These are phyloP conservation scores for Palaemon carinicauda DNA, from an alignment of 1,140 invertebrate species.

Conservation along the genomic window DNA sequence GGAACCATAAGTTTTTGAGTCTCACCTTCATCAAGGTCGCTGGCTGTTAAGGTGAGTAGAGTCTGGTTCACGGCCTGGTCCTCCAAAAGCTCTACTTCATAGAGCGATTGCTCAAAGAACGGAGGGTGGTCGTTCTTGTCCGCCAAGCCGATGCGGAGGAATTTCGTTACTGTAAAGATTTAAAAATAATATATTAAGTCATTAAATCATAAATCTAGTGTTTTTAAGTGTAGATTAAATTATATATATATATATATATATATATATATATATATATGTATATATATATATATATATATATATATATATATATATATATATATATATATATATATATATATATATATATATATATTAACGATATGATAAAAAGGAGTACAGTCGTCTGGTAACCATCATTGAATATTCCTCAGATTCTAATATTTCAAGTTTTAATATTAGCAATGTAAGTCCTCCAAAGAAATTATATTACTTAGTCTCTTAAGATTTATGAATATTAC, in stretches of 20 bases:
- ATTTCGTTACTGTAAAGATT: constrained; percentile 68
- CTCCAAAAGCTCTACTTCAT: constrained; percentile 96
- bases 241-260: constrained; percentile 2
- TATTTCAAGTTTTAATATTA: too few species aligned
- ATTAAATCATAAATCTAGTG: too few species aligned
- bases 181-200: too few species aligned
- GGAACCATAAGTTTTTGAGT: too few species aligned
- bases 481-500: too few species aligned
- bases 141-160: constrained; percentile 69
- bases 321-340: background rate
- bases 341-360: too few species aligned
- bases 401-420: too few species aligned
- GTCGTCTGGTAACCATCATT: too few species aligned
- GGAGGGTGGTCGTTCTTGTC: constrained; percentile 96
- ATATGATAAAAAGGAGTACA: too few species aligned
- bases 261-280: constrained; percentile 19
- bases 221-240: too few species aligned
- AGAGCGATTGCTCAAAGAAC: constrained; percentile 94
- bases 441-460: too few species aligned
- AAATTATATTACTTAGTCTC: too few species aligned
- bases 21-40: constrained; percentile 95
- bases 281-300: constrained; percentile 18
- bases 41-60: constrained; percentile 95
- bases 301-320: background rate
- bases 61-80: constrained; percentile 97